Percentiles rank a stretch among this genome's conserved stretches.
Conservation (phyloP, 2,888 invertebrate species). For the Zygaena filipendulae region DNA sequence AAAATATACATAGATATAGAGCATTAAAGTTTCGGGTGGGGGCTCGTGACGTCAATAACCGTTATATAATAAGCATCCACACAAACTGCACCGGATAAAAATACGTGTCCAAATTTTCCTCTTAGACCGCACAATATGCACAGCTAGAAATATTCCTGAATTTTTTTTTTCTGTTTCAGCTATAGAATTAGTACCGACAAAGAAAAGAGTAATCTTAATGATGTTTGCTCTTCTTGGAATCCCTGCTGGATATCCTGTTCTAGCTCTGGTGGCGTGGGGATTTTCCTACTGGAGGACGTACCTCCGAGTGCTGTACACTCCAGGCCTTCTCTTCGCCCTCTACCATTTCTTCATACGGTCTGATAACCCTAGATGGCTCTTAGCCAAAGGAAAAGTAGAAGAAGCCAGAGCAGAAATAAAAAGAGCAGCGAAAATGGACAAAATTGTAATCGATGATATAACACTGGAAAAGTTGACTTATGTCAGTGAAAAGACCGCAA, state of each 20-base stretch:
- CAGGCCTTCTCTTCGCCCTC: conserved; percentile 72
- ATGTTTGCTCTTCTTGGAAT: conserved; percentile 32
- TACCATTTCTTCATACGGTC: conserved; percentile 75
- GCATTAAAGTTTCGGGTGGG: too few relatives aligned
- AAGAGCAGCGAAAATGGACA: conserved; percentile 65
- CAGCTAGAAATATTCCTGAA: too few relatives aligned
- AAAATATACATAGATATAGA: too few relatives aligned
- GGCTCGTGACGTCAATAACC: too few relatives aligned
- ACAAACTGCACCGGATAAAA: too few relatives aligned
- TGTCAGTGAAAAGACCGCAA: conserved; percentile 25
- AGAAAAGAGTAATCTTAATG: conserved; percentile 36
- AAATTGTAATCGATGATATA: conserved; percentile 19
- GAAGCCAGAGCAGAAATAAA: conserved; percentile 72
- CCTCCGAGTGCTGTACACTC: conserved; percentile 74
- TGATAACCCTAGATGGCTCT: conserved; percentile 85
- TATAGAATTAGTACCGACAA: conserved; percentile 40
- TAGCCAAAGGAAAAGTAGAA: conserved; percentile 74
- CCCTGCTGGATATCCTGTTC: conserved; percentile 25
- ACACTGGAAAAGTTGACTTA: conserved; percentile 31
- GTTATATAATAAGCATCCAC: too few relatives aligned
- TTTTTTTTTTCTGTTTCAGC: too few relatives aligned
- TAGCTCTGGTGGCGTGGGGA: conserved; percentile 32
- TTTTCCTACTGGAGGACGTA: conserved; percentile 76
- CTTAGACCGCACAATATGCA: too few relatives aligned
- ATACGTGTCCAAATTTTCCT: too few relatives aligned